phyloP scores from a whole-genome alignment of 1,140 invertebrate species.

The Drosophila serrata region DNA sequence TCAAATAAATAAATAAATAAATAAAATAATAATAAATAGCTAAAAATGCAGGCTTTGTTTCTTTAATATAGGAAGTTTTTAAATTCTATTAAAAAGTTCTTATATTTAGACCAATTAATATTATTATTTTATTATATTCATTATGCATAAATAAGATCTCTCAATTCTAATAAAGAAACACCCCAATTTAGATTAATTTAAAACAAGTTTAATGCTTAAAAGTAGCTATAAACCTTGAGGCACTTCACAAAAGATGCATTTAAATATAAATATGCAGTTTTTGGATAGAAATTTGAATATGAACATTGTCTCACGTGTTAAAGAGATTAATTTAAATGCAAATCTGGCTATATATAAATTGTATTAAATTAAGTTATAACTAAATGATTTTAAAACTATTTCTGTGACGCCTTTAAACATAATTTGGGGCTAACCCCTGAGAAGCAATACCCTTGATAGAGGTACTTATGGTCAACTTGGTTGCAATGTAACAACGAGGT shows the following conservation, averaged over 20 bases:
- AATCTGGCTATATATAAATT: not conserved
- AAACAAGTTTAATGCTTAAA: not conserved
- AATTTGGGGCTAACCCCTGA: not conserved
- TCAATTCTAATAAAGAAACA: not conserved
- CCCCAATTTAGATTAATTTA: not conserved
- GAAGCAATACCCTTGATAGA: constrained; percentile 20
- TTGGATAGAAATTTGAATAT: not conserved
- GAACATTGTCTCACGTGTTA: not conserved
- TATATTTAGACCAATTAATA: not conserved
- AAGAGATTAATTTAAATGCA: constrained; percentile 2
- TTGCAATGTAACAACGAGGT: constrained; percentile 4
- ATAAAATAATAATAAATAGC: no score
- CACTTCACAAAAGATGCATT: not conserved
- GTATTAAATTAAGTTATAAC: no score
- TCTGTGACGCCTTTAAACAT: not conserved
- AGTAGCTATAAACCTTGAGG: not conserved
- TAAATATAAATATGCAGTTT: not conserved
- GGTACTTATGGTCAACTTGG: constrained; percentile 15
- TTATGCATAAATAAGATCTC: not conserved
- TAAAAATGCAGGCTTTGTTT: no score
- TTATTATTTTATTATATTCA: not conserved
- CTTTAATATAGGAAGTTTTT: no score
- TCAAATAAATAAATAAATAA: no score
- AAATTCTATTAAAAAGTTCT: not conserved
- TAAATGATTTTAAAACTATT: not conserved